Conservation (phyloP, 2,113 vertebrate genomes). For the Colius striatus region DNA sequence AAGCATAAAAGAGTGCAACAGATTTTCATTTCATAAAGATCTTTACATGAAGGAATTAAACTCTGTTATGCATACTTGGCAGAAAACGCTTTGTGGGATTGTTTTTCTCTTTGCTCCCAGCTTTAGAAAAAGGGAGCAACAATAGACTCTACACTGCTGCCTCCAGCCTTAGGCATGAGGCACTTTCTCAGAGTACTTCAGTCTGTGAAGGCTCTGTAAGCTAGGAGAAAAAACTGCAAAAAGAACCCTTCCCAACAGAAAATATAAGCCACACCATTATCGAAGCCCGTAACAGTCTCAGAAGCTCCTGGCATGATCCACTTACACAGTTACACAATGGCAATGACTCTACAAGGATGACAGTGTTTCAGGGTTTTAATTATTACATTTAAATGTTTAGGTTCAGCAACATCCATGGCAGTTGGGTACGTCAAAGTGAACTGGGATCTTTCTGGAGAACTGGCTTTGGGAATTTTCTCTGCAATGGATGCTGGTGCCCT, state of each 20-base stretch:
- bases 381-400: conserved; percentile 62
- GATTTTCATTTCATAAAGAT: not conserved
- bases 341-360: not conserved
- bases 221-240: not conserved
- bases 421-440: conserved; percentile 83
- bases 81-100: not conserved
- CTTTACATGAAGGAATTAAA: not conserved
- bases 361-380: not conserved
- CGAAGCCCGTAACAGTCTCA: not conserved
- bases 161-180: not conserved
- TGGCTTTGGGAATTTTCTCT: conserved; percentile 86
- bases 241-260: not conserved
- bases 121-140: not conserved
- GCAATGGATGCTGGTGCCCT: conserved; percentile 81
- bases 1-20: not conserved
- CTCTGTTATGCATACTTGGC: not conserved
- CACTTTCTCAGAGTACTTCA: not conserved
- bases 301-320: not conserved
- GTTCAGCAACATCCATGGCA: conserved; percentile 83
- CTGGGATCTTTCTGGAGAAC: conserved; percentile 89
- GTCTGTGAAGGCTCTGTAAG: not conserved
- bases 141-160: not conserved
- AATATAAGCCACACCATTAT: not conserved
- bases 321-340: not conserved
- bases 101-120: not conserved